These are phyloP conservation scores for Pollachius pollachius DNA, from an alignment of 2,113 vertebrate species.

Conservation along the genomic window DNA sequence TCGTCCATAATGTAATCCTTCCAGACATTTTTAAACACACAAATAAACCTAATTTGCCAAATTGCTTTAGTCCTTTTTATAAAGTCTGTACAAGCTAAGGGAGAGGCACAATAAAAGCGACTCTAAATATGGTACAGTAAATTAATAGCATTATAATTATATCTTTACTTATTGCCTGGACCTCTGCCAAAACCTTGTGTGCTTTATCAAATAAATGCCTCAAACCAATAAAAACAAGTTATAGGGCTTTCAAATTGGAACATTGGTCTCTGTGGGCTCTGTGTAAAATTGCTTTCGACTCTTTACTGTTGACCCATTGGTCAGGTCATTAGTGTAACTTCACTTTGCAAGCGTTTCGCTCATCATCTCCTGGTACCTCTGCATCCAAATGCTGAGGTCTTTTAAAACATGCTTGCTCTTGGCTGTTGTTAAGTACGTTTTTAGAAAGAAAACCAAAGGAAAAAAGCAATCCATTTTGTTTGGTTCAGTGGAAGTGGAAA, in stretches of 20 bases:
- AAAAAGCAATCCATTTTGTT: too few species aligned
- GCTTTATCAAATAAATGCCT: conserved; percentile 59
- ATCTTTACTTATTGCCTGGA: conserved; percentile 4
- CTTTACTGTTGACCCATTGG: conserved; percentile 51
- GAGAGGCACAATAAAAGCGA: conserved; percentile 11
- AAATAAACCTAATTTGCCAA: background rate
- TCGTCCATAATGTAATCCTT: too few species aligned
- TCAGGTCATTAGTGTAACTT: conserved; percentile 53
- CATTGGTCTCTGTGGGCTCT: conserved; percentile 56
- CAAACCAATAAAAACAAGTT: conserved; percentile 62
- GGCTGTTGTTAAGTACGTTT: too few species aligned
- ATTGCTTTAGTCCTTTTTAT: conserved; percentile 18
- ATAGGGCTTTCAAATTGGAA: conserved; percentile 58
- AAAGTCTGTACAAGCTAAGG: conserved; percentile 29
- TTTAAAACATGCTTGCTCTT: background rate
- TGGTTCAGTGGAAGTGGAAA: too few species aligned
- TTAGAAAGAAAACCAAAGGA: too few species aligned
- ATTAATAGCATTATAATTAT: conserved; percentile 58
- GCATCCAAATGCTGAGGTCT: conserved; percentile 20
- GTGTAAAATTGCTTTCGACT: conserved; percentile 72
- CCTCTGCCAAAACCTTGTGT: conserved; percentile 31
- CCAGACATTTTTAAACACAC: background rate
- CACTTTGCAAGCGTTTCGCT: conserved; percentile 36
- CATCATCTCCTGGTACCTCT: background rate
- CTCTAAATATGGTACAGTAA: conserved; percentile 58